Base-by-base conservation (phyloP, 2,113 vertebrate genomes). In the Varanus salvator region DNA sequence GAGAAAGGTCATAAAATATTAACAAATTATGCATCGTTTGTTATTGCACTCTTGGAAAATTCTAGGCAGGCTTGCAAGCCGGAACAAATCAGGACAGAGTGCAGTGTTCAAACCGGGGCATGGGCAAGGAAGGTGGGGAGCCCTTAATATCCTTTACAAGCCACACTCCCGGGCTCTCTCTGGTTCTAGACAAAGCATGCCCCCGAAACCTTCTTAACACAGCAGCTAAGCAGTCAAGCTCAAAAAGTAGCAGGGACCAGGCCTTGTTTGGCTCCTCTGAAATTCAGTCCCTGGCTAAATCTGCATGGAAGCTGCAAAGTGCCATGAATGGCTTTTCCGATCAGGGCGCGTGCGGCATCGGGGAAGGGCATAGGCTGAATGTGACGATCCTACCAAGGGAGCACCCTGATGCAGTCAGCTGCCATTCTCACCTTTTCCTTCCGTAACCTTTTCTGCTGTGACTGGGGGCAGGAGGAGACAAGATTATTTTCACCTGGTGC, bases 1-100 rank as follows among this genome's bases (percentile, higher is more conserved):
- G 75, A 89, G 3, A 85, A 87, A 85, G n/a, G 14, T n/a, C 1
- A 83, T 64, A 29, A 78, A 69, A 84, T 68, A 78, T 84, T 38
- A 77, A 85, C 19, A 12, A 25, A 29, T 31, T 8, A 25, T 34
- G 29, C 7, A 9, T 50, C 38, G 82, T 66, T 76, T 84, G 38
- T 60, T 44, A 82, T 19, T 72, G 34, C 75, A 31, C 44, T 54
- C 21, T 19, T 78, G 60, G 57, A 31, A 77, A 85, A 69, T 69
- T 85, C 72, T 78, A 27, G 64, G 68, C 1, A 7, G 57, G 75
- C 8, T 68, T 78, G 9, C 38, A 5, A 34, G 64, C 23, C 52
- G 31, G 52, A 75, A 38, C 74, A 44, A 17, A 9, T 11, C 48
- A 4, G 44, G 38, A 71, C 66, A 29, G 80, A 17, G 7, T 57